A percentile compares a stretch with the other conserved stretches of the same genome.
phyloP scores from a whole-genome alignment of 2,888 invertebrate genomes.

The Microplitis manilae region DNA sequence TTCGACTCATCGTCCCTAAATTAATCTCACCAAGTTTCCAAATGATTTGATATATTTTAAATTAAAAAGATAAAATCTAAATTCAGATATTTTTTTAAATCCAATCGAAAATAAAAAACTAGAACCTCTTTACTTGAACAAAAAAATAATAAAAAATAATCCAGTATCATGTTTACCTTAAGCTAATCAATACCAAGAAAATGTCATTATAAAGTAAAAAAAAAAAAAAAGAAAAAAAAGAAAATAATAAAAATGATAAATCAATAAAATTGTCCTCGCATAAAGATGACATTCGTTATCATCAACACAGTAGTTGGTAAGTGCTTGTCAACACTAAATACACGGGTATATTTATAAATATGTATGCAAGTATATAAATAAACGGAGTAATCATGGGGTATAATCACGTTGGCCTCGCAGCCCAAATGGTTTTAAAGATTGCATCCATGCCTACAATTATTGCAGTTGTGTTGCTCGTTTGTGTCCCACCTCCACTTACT shows the following conservation, averaged over 20 bases:
- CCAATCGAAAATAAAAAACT: background rate
- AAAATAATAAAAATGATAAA: constrained; percentile 17
- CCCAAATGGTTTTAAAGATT: constrained; percentile 47
- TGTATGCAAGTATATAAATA: too few relatives aligned
- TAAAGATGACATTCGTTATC: constrained; percentile 27
- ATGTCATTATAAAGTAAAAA: background rate
- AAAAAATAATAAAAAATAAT: constrained; percentile 1
- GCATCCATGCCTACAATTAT: constrained; percentile 35
- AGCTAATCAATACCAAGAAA: constrained; percentile 25
- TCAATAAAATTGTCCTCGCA: constrained; percentile 39
- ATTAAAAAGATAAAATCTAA: background rate
- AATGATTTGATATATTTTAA: background rate
- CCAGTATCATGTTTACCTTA: background rate
- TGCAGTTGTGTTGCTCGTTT: too few relatives aligned
- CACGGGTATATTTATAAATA: background rate
- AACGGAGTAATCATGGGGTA: constrained; percentile 44
- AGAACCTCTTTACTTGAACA: background rate
- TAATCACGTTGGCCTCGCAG: constrained; percentile 51
- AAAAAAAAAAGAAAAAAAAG: background rate
- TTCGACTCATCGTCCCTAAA: background rate
- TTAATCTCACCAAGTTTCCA: background rate
- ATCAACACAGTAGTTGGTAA: constrained; percentile 10
- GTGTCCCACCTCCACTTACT: too few relatives aligned
- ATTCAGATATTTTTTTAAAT: background rate
- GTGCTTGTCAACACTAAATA: constrained; percentile 26